Percentiles rank a stretch among this genome's conserved stretches.
phyloP scores from a whole-genome alignment of 2,797 vertebrate genomes.

The Eospalax fontanierii region DNA sequence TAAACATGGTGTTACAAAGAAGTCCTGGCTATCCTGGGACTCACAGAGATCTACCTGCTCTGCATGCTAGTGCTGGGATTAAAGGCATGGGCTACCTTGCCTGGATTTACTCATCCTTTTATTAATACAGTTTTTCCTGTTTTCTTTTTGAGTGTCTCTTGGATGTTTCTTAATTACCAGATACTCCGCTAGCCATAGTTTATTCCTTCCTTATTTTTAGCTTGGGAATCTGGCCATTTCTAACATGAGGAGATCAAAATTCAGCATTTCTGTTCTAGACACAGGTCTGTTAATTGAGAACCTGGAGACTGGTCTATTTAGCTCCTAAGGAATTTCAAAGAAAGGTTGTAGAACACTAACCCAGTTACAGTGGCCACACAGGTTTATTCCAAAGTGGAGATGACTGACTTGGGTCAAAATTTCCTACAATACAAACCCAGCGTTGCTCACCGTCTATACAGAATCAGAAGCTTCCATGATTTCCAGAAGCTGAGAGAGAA shows the following conservation, averaged over 20 bases:
- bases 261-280: background rate
- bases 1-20: background rate
- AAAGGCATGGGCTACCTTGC: background rate
- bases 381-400: slow-evolving; percentile 42
- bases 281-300: background rate
- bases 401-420: slow-evolving; percentile 22
- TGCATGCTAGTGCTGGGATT: background rate
- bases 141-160: slow-evolving; percentile 53
- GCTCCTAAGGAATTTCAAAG: slow-evolving; percentile 49
- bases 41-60: background rate
- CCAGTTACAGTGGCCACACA: background rate
- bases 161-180: slow-evolving; percentile 19
- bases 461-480: background rate
- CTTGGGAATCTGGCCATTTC: slow-evolving; percentile 51
- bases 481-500: slow-evolving; percentile 50
- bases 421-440: slow-evolving; percentile 48
- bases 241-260: slow-evolving; percentile 21
- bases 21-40: background rate
- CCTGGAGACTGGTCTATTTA: background rate
- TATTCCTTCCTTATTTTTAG: slow-evolving; percentile 27
- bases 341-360: background rate
- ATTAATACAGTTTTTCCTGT: slow-evolving; percentile 31
- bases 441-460: slow-evolving; percentile 31
- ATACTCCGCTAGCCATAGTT: slow-evolving; percentile 17
- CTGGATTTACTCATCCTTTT: background rate